These are phyloP conservation scores for Hedya salicella DNA, from an alignment of 2,888 invertebrate genomes.

Conservation along the genomic window DNA sequence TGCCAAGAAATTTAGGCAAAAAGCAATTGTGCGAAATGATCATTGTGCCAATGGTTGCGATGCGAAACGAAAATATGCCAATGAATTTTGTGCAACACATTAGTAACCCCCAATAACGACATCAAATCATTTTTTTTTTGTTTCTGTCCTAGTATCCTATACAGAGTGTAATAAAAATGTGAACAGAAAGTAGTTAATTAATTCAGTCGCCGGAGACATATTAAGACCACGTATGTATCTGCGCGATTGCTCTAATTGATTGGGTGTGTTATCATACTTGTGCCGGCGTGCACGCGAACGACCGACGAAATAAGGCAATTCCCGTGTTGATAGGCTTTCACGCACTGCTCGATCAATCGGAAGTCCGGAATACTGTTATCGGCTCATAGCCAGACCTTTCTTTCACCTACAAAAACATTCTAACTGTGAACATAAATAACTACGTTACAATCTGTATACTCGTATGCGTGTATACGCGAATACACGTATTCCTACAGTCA, in stretches of 20 bases:
- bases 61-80: no score
- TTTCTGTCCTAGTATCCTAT: no score
- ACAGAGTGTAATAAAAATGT: neutral
- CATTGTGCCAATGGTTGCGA: no score
- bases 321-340: conserved; percentile 38
- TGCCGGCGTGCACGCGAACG: conserved; percentile 33
- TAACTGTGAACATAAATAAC: neutral
- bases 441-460: no score
- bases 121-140: no score
- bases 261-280: conserved; percentile 34
- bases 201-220: conserved; percentile 15
- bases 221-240: neutral
- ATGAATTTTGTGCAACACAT: no score
- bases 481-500: neutral
- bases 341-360: conserved; percentile 37
- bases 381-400: conserved; percentile 6
- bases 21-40: no score
- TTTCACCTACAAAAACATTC: neutral
- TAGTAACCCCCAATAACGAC: no score
- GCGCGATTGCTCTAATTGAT: conserved; percentile 26
- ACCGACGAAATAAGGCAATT: conserved; percentile 38
- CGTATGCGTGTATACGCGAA: no score
- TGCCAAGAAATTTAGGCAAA: no score
- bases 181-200: conserved; percentile 3
- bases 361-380: conserved; percentile 11